Evolutionary conservation across 1,140 invertebrate genomes (phyloP).

Genomic region (Leptinotarsa lineolata): DNA sequence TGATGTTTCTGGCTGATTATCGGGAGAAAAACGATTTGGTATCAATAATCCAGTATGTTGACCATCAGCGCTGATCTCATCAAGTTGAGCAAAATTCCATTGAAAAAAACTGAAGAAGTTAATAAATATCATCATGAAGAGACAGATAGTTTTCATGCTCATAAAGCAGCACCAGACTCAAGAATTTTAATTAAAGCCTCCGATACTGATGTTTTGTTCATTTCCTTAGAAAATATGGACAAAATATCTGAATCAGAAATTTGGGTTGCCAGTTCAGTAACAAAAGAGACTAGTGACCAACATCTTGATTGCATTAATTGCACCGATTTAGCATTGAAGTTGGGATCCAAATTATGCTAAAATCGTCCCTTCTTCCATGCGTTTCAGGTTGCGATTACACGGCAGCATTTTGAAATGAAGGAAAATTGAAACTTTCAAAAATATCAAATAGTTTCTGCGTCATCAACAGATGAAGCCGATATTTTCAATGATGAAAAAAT

Average conservation of each 20-base stretch:
- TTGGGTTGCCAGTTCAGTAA: constrained; percentile 43
- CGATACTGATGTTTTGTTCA: constrained; percentile 49
- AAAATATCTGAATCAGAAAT: too few species aligned
- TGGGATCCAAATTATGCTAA: constrained; percentile 46
- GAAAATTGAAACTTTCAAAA: constrained; percentile 51
- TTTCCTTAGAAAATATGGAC: too few species aligned
- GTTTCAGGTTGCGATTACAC: constrained; percentile 52
- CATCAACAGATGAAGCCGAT: constrained; percentile 33
- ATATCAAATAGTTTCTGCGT: constrained; percentile 48
- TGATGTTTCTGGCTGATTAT: too few species aligned
- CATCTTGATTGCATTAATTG: constrained; percentile 46
- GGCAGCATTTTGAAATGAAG: constrained; percentile 51
- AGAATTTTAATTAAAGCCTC: too few species aligned
- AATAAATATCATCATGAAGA: too few species aligned
- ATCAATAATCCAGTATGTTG: too few species aligned
- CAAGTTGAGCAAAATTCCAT: too few species aligned
- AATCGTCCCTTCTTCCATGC: constrained; percentile 50
- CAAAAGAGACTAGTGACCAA: constrained; percentile 32
- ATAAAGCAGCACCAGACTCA: too few species aligned
- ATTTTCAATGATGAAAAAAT: constrained; percentile 32
- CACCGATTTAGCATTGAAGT: constrained; percentile 45
- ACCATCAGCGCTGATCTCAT: too few species aligned
- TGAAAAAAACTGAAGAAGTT: too few species aligned
- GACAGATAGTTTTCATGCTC: too few species aligned
- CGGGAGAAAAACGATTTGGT: too few species aligned